phyloP scores from a whole-genome alignment of 1,140 invertebrate genomes.

The Sycophila sp. region DNA sequence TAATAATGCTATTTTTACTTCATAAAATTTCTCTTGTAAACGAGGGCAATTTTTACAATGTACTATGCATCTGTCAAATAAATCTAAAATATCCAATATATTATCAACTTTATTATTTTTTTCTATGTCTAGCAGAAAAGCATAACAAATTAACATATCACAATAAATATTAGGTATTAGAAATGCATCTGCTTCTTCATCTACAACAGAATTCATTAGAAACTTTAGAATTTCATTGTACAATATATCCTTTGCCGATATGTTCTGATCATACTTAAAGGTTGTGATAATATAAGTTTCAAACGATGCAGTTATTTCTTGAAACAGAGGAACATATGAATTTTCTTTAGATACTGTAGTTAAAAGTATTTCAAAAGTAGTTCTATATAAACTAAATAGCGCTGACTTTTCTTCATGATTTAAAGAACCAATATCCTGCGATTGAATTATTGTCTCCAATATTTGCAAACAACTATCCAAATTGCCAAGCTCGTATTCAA shows the following conservation, averaged over 20 bases:
- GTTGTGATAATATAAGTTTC: neutral
- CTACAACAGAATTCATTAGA: conserved; percentile 1
- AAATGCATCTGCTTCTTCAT: conserved; percentile 49
- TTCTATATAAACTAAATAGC: conserved; percentile 62
- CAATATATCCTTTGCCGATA: conserved; percentile 26
- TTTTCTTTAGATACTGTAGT: conserved; percentile 42
- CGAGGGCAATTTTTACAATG: conserved; percentile 44
- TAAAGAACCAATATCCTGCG: conserved; percentile 46
- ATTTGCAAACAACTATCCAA: conserved; percentile 62
- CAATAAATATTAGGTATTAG: conserved; percentile 67
- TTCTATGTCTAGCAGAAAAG: conserved; percentile 66
- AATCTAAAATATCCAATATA: conserved; percentile 41
- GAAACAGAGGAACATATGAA: neutral
- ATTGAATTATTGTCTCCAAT: conserved; percentile 63
- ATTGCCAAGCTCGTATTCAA: conserved; percentile 69
- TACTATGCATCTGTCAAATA: conserved; percentile 51
- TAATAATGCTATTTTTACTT: conserved; percentile 59
- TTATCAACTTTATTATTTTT: conserved; percentile 47
- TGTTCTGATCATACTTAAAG: conserved; percentile 12
- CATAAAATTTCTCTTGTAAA: conserved; percentile 57
- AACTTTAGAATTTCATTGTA: conserved; percentile 33
- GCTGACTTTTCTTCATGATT: conserved; percentile 51
- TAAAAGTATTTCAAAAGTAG: conserved; percentile 62
- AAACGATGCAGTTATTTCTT: neutral
- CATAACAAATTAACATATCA: conserved; percentile 68